Evolutionary conservation across 2,797 vertebrate species (phyloP).

Genomic region (Anguilla megastoma): DNA sequence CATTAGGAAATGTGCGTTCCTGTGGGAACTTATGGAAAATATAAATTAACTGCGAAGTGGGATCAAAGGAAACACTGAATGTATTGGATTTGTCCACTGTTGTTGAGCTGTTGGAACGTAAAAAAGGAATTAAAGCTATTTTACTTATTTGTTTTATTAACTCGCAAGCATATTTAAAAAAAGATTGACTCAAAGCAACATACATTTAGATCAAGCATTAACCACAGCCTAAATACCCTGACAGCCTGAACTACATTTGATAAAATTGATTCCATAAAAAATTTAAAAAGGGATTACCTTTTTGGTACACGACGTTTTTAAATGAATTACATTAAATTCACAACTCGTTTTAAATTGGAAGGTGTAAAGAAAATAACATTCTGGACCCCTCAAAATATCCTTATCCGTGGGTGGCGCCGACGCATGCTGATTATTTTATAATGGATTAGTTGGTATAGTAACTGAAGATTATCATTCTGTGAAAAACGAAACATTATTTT

Average conservation of each 20-base stretch:
- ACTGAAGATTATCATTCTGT: background rate
- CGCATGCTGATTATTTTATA: background rate
- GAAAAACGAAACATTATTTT: background rate
- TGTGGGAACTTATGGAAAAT: conserved; percentile 22
- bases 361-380: background rate
- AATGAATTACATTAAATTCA: background rate
- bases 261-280: background rate
- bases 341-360: background rate
- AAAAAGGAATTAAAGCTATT: background rate
- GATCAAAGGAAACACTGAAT: background rate
- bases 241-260: background rate
- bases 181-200: background rate
- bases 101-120: background rate
- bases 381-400: background rate
- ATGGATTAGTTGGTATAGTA: background rate
- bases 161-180: background rate
- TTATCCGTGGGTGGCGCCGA: background rate
- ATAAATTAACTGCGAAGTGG: conserved; percentile 5
- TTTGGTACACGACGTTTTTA: background rate
- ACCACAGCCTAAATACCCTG: background rate
- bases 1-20: background rate
- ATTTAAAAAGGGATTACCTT: background rate
- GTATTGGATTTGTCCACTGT: background rate
- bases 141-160: background rate
- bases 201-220: background rate